Evolutionary conservation across 2,113 vertebrate genomes (phyloP).

Genomic region (Ariopsis seemanni): DNA sequence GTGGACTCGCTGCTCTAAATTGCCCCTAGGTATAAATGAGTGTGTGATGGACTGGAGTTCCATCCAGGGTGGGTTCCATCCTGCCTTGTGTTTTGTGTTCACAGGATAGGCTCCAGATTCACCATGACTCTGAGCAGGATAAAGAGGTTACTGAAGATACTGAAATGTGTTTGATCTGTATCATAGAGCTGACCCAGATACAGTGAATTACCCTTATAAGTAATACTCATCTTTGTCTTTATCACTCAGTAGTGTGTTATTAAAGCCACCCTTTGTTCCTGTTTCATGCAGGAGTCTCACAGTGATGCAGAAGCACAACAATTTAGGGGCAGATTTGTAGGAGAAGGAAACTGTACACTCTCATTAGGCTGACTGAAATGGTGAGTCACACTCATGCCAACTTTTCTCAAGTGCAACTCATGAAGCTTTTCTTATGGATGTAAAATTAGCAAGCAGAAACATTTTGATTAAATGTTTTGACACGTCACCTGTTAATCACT

Average conservation of each 20-base stretch:
- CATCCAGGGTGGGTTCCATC: not conserved
- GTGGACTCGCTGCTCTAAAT: not conserved
- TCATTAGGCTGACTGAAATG: conserved; percentile 55
- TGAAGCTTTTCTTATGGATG: not conserved
- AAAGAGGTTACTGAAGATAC: no score
- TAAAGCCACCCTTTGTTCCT: conserved; percentile 48
- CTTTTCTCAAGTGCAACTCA: not conserved
- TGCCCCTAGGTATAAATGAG: not conserved
- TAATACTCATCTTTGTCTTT: not conserved
- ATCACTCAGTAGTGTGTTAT: conserved; percentile 43
- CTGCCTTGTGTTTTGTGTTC: not conserved
- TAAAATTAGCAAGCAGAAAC: not conserved
- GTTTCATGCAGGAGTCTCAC: not conserved
- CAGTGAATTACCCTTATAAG: not conserved
- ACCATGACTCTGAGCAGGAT: not conserved
- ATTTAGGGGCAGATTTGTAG: conserved; percentile 55
- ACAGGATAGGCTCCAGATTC: not conserved
- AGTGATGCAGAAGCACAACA: conserved; percentile 38
- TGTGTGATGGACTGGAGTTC: not conserved
- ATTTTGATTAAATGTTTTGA: not conserved
- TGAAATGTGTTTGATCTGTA: not conserved
- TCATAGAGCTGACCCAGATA: conserved; percentile 6
- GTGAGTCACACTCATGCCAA: conserved; percentile 47
- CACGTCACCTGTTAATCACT: not conserved
- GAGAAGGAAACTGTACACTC: conserved; percentile 53